Conservation (phyloP, 1,140 invertebrate species). For the Bursaphelenchus mucronatus region DNA sequence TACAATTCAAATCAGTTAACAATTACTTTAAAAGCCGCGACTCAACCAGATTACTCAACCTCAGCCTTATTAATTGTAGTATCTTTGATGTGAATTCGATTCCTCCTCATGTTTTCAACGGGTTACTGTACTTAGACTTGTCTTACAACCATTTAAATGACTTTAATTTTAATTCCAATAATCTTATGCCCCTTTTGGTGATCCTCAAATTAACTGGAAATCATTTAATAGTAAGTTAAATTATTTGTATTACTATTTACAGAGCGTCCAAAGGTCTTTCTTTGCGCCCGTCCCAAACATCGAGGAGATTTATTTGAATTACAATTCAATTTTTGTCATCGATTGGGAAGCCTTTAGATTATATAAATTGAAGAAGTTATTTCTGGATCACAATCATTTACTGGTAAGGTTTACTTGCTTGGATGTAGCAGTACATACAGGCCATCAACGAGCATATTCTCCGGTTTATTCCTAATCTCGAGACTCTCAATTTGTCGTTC, state of each 20-base stretch:
- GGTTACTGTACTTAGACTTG: constrained; percentile 15
- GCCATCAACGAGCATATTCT: constrained; percentile 46
- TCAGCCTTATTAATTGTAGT: constrained; percentile 8
- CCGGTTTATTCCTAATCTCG: constrained; percentile 41
- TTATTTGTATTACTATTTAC: constrained; percentile 14
- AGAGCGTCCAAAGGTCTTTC: constrained; percentile 26
- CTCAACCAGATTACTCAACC: background rate
- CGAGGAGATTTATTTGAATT: constrained; percentile 40
- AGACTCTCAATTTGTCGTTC: constrained; percentile 37
- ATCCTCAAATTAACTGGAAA: constrained; percentile 17
- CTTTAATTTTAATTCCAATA: constrained; percentile 12
- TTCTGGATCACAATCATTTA: constrained; percentile 33
- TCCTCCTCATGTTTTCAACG: constrained; percentile 1
- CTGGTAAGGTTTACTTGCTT: constrained; percentile 20
- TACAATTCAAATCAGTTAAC: background rate
- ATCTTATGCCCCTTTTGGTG: constrained; percentile 8
- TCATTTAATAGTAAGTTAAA: constrained; percentile 15
- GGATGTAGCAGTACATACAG: constrained; percentile 25
- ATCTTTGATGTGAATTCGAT: constrained; percentile 4
- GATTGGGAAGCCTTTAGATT: constrained; percentile 50
- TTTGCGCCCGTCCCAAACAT: constrained; percentile 42
- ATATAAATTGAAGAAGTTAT: constrained; percentile 36
- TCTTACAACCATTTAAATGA: constrained; percentile 14
- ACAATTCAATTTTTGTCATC: constrained; percentile 38
- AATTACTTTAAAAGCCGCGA: background rate